Evolutionary conservation across 1,140 invertebrate genomes (phyloP).

Genomic region (Marisa cornuarietis): DNA sequence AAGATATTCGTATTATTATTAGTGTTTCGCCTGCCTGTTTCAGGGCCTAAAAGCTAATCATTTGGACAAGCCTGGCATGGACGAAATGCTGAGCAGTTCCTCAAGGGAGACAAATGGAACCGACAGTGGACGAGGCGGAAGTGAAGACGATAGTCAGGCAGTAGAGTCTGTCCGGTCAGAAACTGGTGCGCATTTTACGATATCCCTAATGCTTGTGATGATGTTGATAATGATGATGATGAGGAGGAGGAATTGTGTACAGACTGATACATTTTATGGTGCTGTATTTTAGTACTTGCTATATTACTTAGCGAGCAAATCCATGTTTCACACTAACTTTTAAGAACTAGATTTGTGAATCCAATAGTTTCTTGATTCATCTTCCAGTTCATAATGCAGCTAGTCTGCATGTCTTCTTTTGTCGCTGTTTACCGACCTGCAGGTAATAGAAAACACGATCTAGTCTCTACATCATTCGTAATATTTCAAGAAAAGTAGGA

Average conservation of each 20-base stretch:
- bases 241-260: too few species aligned
- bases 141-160: slow-evolving; percentile 29
- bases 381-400: too few species aligned
- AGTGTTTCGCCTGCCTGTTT: not conserved
- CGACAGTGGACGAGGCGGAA: slow-evolving; percentile 29
- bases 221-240: not conserved
- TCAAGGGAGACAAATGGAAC: slow-evolving; percentile 28
- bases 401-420: too few species aligned
- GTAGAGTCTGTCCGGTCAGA: slow-evolving; percentile 23
- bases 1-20: not conserved
- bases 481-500: too few species aligned
- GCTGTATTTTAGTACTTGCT: too few species aligned
- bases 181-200: not conserved
- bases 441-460: too few species aligned
- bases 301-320: too few species aligned
- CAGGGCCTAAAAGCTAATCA: slow-evolving; percentile 1
- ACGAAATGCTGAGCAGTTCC: slow-evolving; percentile 33
- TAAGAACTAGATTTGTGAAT: too few species aligned
- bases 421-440: too few species aligned
- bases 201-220: not conserved
- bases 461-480: too few species aligned
- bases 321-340: too few species aligned
- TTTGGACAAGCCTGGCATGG: slow-evolving; percentile 16
- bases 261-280: not conserved
- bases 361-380: too few species aligned